A percentile compares a stretch with the other conserved stretches of the same genome.
phyloP scores from a whole-genome alignment of 2,888 invertebrate species.

The Sicus ferrugineus region DNA sequence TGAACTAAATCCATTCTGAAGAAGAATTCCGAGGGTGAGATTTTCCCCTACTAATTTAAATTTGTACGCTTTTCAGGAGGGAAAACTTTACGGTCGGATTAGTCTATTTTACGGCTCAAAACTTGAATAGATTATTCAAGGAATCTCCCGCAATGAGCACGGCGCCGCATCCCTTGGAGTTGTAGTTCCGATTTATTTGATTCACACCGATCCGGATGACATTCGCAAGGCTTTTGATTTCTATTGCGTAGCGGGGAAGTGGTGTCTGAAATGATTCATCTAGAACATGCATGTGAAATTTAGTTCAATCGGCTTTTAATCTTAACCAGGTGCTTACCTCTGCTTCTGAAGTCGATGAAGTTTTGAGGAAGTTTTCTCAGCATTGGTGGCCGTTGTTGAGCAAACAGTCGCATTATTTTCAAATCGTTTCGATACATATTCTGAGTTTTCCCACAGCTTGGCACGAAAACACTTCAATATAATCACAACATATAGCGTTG shows the following conservation, averaged over 20 bases:
- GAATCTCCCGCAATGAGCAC: slow-evolving; percentile 72
- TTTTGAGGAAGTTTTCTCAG: slow-evolving; percentile 72
- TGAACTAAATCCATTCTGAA: too few relatives aligned
- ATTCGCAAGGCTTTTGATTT: slow-evolving; percentile 56
- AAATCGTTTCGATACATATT: slow-evolving; percentile 74
- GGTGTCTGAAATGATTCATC: slow-evolving; percentile 74
- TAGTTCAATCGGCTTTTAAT: slow-evolving; percentile 13
- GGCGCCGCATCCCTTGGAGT: slow-evolving; percentile 62
- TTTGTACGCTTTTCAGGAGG: too few relatives aligned
- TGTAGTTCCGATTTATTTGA: slow-evolving; percentile 65
- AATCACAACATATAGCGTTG: slow-evolving; percentile 69
- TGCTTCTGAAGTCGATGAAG: slow-evolving; percentile 71
- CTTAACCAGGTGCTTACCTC: slow-evolving; percentile 71
- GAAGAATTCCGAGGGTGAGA: too few relatives aligned
- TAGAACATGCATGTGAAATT: slow-evolving; percentile 68
- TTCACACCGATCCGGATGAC: slow-evolving; percentile 59
- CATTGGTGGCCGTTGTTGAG: slow-evolving; percentile 71
- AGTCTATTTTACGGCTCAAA: too few relatives aligned
- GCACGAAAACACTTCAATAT: slow-evolving; percentile 74
- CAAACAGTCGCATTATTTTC: slow-evolving; percentile 75
- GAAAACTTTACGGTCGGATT: too few relatives aligned
- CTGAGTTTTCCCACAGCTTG: slow-evolving; percentile 79
- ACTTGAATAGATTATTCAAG: too few relatives aligned
- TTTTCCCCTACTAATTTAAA: too few relatives aligned
- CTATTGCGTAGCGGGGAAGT: slow-evolving; percentile 72